Evolutionary conservation across 2,888 invertebrate genomes (phyloP).

Genomic region (Cosmia trapezina): DNA sequence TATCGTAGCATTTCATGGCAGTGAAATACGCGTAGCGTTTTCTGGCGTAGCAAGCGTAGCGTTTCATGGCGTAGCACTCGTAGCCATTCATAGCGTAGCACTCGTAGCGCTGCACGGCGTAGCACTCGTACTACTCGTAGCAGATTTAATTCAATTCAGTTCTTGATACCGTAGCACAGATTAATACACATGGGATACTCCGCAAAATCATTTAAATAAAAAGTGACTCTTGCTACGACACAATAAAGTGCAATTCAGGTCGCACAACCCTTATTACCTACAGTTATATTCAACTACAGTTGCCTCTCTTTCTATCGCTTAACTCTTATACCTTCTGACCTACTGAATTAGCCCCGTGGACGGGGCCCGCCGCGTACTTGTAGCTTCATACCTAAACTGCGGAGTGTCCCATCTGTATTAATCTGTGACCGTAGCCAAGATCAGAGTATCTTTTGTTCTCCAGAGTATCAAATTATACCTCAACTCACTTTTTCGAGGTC

Average conservation of each 20-base stretch:
- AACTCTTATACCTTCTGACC: no score
- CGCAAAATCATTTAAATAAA: no score
- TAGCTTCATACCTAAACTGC: no score
- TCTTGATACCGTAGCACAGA: background rate
- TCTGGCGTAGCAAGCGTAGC: background rate
- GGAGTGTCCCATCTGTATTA: no score
- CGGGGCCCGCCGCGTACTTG: no score
- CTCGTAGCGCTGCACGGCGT: background rate
- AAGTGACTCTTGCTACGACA: no score
- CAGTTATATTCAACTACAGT: no score
- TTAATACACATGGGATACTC: no score
- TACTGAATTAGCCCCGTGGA: no score
- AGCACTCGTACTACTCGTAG: background rate
- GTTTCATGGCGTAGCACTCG: background rate
- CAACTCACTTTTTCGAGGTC: constrained; percentile 5
- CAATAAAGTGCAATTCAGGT: no score
- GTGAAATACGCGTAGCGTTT: background rate
- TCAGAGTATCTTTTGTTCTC: background rate
- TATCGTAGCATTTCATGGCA: background rate
- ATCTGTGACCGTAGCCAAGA: background rate
- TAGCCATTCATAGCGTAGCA: background rate
- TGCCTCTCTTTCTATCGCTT: no score
- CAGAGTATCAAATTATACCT: background rate
- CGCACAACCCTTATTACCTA: no score
- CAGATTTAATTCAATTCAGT: constrained; percentile 1